Percentiles rank a stretch among this genome's conserved stretches.
phyloP scores from a whole-genome alignment of 2,113 vertebrate genomes.

The Dipodomys spectabilis region DNA sequence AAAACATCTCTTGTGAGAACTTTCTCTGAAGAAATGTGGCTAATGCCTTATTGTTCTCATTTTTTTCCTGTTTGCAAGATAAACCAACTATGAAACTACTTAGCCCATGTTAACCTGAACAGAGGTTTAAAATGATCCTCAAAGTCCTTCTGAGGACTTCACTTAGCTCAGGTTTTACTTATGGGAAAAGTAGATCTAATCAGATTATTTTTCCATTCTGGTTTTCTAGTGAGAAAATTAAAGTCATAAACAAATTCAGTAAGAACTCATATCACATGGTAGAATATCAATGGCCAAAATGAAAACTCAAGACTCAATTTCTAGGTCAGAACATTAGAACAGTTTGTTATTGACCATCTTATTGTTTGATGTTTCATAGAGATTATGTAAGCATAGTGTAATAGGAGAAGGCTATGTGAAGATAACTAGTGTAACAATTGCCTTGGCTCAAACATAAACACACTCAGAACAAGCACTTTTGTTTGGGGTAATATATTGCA shows the following conservation, averaged over 20 bases:
- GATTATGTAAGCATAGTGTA: neutral
- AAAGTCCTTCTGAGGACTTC: neutral
- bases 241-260: constrained; percentile 2
- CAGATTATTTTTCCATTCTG: neutral
- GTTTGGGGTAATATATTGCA: neutral
- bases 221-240: constrained; percentile 33
- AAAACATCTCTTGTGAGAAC: constrained; percentile 21
- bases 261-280: neutral
- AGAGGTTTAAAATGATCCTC: neutral
- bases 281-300: neutral
- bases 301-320: neutral
- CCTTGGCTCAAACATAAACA: neutral
- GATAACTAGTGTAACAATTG: neutral
- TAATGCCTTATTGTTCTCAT: neutral
- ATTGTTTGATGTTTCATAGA: neutral
- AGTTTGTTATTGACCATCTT: neutral
- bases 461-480: neutral
- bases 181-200: neutral
- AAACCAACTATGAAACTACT: neutral
- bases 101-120: neutral
- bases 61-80: constrained; percentile 17
- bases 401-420: neutral
- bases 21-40: constrained; percentile 13
- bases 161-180: constrained; percentile 35
- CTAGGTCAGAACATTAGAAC: neutral